A percentile compares a stretch with the other conserved stretches of the same genome.
phyloP scores from a whole-genome alignment of 2,888 invertebrate species.

The Catocala fraxini region DNA sequence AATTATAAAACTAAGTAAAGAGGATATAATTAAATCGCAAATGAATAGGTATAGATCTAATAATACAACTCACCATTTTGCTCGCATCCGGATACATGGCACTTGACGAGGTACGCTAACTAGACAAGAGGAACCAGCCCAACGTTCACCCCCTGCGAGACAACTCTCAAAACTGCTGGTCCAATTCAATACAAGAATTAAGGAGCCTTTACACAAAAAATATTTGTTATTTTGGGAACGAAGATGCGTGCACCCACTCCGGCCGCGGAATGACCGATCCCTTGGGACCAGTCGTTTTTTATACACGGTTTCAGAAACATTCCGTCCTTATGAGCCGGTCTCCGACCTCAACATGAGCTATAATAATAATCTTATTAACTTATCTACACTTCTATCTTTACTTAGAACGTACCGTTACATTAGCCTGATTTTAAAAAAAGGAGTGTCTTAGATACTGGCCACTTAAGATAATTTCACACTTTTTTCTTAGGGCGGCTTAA shows the following conservation, averaged over 20 bases:
- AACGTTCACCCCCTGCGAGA: slow-evolving; percentile 66
- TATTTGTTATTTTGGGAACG: slow-evolving; percentile 65
- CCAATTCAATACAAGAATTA: slow-evolving; percentile 54
- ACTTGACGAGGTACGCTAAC: slow-evolving; percentile 53
- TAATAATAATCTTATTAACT: slow-evolving; percentile 87
- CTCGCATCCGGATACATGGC: slow-evolving; percentile 69
- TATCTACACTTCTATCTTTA: slow-evolving; percentile 86
- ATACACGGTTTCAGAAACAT: slow-evolving; percentile 85
- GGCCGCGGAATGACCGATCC: slow-evolving; percentile 83
- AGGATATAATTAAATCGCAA: slow-evolving; percentile 24
- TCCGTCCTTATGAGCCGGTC: slow-evolving; percentile 85
- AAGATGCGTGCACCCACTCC: slow-evolving; percentile 81
- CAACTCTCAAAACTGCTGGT: slow-evolving; percentile 59
- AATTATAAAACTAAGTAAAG: background rate
- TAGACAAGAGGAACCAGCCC: slow-evolving; percentile 47
- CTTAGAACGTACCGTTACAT: slow-evolving; percentile 85
- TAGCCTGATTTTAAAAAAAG: slow-evolving; percentile 76
- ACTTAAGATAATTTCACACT: slow-evolving; percentile 86
- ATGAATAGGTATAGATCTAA: slow-evolving; percentile 14
- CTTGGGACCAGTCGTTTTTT: slow-evolving; percentile 82
- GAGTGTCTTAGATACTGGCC: slow-evolving; percentile 75
- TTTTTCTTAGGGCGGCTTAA: slow-evolving; percentile 73
- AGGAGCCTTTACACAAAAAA: slow-evolving; percentile 65
- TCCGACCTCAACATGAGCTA: slow-evolving; percentile 78
- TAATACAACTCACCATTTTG: slow-evolving; percentile 64